These are phyloP conservation scores for Ctenoplectra terminalis DNA, from an alignment of 1,140 invertebrate genomes.

Conservation along the genomic window DNA sequence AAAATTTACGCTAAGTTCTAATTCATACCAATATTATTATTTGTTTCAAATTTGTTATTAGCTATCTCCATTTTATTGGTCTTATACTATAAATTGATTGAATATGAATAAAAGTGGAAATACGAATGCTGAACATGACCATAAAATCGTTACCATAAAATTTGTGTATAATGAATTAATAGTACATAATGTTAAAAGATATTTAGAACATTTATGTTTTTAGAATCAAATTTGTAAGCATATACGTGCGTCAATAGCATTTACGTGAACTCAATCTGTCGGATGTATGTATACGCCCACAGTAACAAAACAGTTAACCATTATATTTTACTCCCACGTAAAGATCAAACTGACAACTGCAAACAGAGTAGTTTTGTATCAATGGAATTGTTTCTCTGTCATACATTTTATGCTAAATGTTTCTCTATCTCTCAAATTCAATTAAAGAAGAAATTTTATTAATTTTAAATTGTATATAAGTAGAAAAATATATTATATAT, in stretches of 20 bases:
- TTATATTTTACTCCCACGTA: conserved; percentile 35
- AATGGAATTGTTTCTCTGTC: conserved; percentile 2
- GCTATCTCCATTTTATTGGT: too few relatives aligned
- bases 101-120: too few relatives aligned
- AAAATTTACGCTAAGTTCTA: too few relatives aligned
- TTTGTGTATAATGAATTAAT: neutral
- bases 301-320: conserved; percentile 15
- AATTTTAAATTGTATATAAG: neutral
- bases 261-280: conserved; percentile 35
- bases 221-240: neutral
- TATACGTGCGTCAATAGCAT: conserved; percentile 26
- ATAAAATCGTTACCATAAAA: neutral
- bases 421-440: neutral
- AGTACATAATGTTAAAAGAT: neutral
- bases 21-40: too few relatives aligned
- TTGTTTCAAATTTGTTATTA: too few relatives aligned
- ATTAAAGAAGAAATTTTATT: neutral
- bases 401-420: neutral
- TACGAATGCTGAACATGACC: neutral
- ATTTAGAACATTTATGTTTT: neutral
- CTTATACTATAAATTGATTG: too few relatives aligned
- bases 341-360: conserved; percentile 26
- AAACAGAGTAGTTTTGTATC: conserved; percentile 28
- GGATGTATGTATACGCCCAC: conserved; percentile 17
- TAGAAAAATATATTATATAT: neutral